A percentile compares a stretch with the other conserved stretches of the same genome.
Conservation (phyloP, 2,113 vertebrate genomes). For the Corydoras sp. region DNA sequence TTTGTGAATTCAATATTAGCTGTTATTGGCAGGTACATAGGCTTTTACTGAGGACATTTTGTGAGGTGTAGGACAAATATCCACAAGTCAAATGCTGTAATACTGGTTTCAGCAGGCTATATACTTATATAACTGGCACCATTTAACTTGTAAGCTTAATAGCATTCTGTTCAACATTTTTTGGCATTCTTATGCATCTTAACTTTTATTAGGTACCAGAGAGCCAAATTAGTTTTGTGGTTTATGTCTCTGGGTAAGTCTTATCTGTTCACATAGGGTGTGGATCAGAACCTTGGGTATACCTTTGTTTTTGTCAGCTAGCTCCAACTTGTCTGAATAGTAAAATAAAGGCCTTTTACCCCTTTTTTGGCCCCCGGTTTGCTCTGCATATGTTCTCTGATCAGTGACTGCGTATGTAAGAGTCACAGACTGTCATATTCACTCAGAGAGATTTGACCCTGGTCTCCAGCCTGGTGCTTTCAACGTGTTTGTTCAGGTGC, state of each 20-base stretch:
- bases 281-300: conserved; percentile 6
- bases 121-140: too few relatives aligned
- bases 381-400: conserved; percentile 16
- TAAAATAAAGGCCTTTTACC: conserved; percentile 18
- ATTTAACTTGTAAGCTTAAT: too few relatives aligned
- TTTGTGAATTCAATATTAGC: too few relatives aligned
- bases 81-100: too few relatives aligned
- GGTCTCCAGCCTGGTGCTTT: conserved; percentile 37
- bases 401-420: conserved; percentile 10
- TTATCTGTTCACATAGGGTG: not conserved
- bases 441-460: conserved; percentile 34
- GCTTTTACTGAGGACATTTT: too few relatives aligned
- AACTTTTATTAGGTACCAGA: too few relatives aligned
- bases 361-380: conserved; percentile 19
- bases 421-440: conserved; percentile 28
- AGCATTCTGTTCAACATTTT: too few relatives aligned
- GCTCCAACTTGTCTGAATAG: not conserved
- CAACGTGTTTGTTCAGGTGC: conserved; percentile 50
- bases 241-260: not conserved
- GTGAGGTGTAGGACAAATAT: too few relatives aligned
- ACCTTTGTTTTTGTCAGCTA: conserved; percentile 1
- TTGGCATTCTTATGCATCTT: too few relatives aligned
- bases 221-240: too few relatives aligned
- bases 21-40: too few relatives aligned
- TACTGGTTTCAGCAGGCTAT: too few relatives aligned